phyloP scores from a whole-genome alignment of 1,140 invertebrate species.

The Anastrepha ludens region DNA sequence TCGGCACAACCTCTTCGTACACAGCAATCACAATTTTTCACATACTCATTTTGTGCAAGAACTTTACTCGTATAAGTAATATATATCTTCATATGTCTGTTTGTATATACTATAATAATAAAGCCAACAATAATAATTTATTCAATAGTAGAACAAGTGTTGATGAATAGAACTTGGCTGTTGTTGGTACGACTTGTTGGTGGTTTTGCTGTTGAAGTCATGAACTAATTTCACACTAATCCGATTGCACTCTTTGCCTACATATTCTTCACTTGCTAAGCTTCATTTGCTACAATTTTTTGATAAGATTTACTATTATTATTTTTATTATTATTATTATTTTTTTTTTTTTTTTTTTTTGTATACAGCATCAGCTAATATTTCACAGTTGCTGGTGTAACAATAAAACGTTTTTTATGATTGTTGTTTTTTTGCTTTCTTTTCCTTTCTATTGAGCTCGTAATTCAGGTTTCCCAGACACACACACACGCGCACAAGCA shows the following conservation, averaged over 20 bases:
- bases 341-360: too few species aligned
- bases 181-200: constrained; percentile 8
- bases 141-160: not conserved
- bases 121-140: constrained; percentile 10
- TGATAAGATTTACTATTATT: not conserved
- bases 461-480: constrained; percentile 22
- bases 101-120: not conserved
- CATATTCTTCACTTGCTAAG: not conserved
- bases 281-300: constrained; percentile 27
- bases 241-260: not conserved
- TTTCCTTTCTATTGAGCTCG: not conserved
- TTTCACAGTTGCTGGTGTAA: not conserved
- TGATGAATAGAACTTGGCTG: constrained; percentile 35
- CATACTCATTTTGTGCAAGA: not conserved
- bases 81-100: not conserved
- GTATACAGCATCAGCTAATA: not conserved
- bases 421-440: constrained; percentile 4
- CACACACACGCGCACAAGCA: not conserved
- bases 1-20: not conserved
- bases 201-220: constrained; percentile 7
- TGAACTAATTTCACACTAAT: constrained; percentile 22
- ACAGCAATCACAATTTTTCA: constrained; percentile 27
- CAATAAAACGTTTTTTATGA: not conserved
- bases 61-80: not conserved
- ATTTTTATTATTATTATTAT: not conserved